These are phyloP conservation scores for Cyclura pinguis DNA, from an alignment of 2,797 vertebrate genomes.

Conservation along the genomic window DNA sequence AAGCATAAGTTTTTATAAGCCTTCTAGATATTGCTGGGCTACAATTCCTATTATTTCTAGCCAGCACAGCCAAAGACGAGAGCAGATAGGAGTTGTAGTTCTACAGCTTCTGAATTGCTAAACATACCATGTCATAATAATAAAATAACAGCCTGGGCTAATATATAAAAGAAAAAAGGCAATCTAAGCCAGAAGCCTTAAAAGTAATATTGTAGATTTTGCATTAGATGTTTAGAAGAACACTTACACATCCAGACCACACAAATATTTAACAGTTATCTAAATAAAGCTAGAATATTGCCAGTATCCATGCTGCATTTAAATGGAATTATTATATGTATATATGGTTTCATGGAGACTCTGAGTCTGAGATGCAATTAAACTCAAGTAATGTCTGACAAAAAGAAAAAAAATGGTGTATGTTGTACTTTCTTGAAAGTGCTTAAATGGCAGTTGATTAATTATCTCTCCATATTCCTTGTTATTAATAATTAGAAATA, in stretches of 20 bases:
- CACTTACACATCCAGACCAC: neutral
- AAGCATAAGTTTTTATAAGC: too few species aligned
- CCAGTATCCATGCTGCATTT: constrained; percentile 73
- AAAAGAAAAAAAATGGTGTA: constrained; percentile 44
- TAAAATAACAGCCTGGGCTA: neutral
- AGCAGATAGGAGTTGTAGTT: neutral
- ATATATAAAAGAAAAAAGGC: neutral
- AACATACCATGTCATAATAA: neutral
- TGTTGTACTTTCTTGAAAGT: constrained; percentile 66
- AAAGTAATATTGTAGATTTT: neutral
- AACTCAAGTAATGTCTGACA: constrained; percentile 47
- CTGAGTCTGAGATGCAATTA: constrained; percentile 42
- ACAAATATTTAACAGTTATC: neutral
- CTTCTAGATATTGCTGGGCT: too few species aligned
- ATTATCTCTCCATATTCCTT: neutral
- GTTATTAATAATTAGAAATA: constrained; percentile 24
- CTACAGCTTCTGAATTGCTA: neutral
- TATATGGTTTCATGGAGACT: constrained; percentile 52
- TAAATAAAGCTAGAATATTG: constrained; percentile 74
- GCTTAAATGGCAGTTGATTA: constrained; percentile 35
- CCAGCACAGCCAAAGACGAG: neutral
- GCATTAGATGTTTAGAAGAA: neutral
- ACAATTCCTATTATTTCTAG: neutral
- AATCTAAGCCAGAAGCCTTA: constrained; percentile 5
- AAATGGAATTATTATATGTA: constrained; percentile 56